These are phyloP conservation scores for Melikaiella ostensackeni DNA, from an alignment of 2,888 invertebrate genomes.

Conservation along the genomic window DNA sequence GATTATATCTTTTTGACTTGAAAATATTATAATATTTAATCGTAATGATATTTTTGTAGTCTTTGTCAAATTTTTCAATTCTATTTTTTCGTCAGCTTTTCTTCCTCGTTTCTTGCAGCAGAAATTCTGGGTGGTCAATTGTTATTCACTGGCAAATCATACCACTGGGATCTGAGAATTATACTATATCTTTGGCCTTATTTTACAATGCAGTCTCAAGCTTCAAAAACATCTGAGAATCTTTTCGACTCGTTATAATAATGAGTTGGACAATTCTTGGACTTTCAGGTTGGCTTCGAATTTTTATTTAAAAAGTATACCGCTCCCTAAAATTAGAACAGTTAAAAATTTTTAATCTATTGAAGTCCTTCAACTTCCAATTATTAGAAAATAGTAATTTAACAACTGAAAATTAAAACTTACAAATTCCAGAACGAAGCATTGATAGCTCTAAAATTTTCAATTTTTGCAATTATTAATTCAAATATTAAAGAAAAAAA, in stretches of 20 bases:
- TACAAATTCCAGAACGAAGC: too few species aligned
- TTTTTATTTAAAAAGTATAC: not conserved
- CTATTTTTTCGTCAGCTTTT: slow-evolving; percentile 67
- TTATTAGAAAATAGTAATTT: not conserved
- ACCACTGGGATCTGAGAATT: slow-evolving; percentile 63
- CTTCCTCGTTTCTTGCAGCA: slow-evolving; percentile 70
- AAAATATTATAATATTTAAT: slow-evolving; percentile 59
- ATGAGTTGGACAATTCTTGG: not conserved
- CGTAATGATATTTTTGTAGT: slow-evolving; percentile 61
- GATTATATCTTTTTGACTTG: slow-evolving; percentile 54
- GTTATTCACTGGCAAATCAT: slow-evolving; percentile 63
- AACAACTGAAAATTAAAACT: too few species aligned
- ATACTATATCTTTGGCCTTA: slow-evolving; percentile 53
- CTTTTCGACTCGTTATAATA: not conserved
- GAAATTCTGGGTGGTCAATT: slow-evolving; percentile 69
- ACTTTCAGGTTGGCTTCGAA: not conserved
- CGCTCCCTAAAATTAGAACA: not conserved
- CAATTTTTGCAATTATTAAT: too few species aligned
- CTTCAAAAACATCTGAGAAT: not conserved
- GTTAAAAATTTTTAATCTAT: not conserved
- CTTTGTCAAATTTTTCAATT: slow-evolving; percentile 63
- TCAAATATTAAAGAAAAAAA: too few species aligned
- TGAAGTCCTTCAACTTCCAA: not conserved
- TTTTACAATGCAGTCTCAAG: slow-evolving; percentile 12
- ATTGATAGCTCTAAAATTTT: too few species aligned